Conservation (phyloP, 2,888 invertebrate genomes). For the Apomyelois bistriatella region DNA sequence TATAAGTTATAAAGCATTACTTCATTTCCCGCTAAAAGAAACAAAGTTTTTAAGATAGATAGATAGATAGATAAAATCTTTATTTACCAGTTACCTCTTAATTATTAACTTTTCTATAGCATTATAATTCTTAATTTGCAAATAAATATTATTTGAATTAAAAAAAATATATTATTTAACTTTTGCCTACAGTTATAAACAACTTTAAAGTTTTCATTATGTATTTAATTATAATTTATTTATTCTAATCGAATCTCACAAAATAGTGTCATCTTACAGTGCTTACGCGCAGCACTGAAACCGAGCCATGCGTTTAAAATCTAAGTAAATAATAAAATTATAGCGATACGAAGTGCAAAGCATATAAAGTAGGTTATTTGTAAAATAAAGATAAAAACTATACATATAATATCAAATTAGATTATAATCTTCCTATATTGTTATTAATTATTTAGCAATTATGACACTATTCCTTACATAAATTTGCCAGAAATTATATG, state of each 20-base stretch:
- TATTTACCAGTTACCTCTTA: too few relatives aligned
- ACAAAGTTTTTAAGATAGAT: too few relatives aligned
- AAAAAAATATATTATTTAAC: too few relatives aligned
- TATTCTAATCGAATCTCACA: background rate
- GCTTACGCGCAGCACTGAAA: constrained; percentile 7
- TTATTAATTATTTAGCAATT: constrained; percentile 51
- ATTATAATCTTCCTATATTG: constrained; percentile 47
- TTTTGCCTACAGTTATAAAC: too few relatives aligned
- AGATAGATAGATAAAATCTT: too few relatives aligned
- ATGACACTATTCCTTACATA: constrained; percentile 20
- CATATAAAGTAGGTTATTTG: constrained; percentile 26
- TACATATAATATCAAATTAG: constrained; percentile 27
- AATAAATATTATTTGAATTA: too few relatives aligned
- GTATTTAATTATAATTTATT: too few relatives aligned
- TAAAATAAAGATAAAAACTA: constrained; percentile 34
- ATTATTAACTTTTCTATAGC: too few relatives aligned
- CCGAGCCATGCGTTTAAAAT: constrained; percentile 12
- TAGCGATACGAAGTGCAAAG: constrained; percentile 25
- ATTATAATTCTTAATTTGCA: too few relatives aligned
- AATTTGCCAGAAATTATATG: background rate
- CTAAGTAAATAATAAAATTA: constrained; percentile 14
- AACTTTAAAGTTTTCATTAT: too few relatives aligned
- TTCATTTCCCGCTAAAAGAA: too few relatives aligned
- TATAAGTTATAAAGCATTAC: too few relatives aligned
- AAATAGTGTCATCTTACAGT: background rate